Conservation (phyloP, 2,888 invertebrate genomes). For the Apamea anceps region DNA sequence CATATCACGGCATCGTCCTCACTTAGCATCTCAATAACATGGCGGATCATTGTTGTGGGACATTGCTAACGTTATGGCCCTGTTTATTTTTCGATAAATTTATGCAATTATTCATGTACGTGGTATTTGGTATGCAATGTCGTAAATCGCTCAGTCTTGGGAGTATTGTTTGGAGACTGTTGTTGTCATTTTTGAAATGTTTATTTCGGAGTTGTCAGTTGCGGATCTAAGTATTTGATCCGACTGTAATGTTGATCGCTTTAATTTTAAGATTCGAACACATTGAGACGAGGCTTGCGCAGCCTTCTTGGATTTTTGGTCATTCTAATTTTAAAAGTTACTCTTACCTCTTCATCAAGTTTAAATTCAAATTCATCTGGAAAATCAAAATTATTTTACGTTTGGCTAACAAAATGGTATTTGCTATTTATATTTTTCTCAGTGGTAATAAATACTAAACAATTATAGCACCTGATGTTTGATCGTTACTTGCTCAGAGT, state of each 20-base stretch:
- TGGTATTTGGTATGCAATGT: constrained; percentile 27
- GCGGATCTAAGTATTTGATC: not conserved
- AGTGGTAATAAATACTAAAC: not conserved
- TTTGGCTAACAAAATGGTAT: not conserved
- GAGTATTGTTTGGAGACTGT: not conserved
- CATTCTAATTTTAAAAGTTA: not conserved
- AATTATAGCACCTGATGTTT: constrained; percentile 9
- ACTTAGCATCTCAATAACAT: constrained; percentile 64
- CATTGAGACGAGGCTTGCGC: no score
- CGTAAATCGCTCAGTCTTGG: not conserved
- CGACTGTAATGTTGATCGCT: not conserved
- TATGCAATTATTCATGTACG: constrained; percentile 38
- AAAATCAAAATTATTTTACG: not conserved
- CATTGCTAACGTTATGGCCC: constrained; percentile 9
- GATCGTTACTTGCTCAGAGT: constrained; percentile 5
- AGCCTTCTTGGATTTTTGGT: not conserved
- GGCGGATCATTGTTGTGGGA: constrained; percentile 38
- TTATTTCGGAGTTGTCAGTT: not conserved
- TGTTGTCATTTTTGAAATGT: constrained; percentile 23
- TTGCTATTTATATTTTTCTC: not conserved
- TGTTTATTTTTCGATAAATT: constrained; percentile 33
- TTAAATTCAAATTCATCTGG: not conserved
- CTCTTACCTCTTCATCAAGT: not conserved
- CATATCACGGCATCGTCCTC: constrained; percentile 47
- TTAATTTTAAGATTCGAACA: not conserved